Base-by-base conservation (phyloP, 92 coral and sea anemone genomes). In the Nematostella vectensis region DNA sequence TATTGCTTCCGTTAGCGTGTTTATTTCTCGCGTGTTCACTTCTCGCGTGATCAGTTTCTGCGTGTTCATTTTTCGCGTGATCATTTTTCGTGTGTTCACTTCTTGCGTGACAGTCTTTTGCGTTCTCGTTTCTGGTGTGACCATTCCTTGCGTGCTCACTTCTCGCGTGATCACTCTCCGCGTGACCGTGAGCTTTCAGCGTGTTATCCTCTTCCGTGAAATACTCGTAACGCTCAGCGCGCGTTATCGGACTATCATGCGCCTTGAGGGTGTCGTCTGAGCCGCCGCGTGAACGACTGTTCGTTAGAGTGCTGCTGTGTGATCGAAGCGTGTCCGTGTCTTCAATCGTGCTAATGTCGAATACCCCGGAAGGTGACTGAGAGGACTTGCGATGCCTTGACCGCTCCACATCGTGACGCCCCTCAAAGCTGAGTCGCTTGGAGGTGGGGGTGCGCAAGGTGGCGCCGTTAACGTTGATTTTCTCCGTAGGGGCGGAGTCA, bases 401-500 rank as follows among this genome's bases (percentile, higher is more conserved):
- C 16, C 63, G 63, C 16, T 77, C 83, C 18, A 36, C 38, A 16
- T 68, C 53, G 36, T 68, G 52, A 30, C 1, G 47, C 1, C 44
- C 51, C 19, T 66, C 72, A 63, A 63, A 17, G 25, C 72, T 66
- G 3, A 66, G n/a, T 55, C 72, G 62, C 22, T 59, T 40, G 25
- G 25, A 53, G 40, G 11, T 55, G 62, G 72, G 72, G 37, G 62
- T 56, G 38, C 69, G 61, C 9, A 75, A 61, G 12, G 85, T 58
- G 2, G 76, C 69, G 1, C 82, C 77, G 52, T 82, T 77, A 40
- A 86, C 64, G 2, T 69, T 54, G 29, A 81, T 67, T 39, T 59
- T 72, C 55, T 82, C 87, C 31, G 71, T 72, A 1, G 87, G 99
- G 0, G 96, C 99, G 22, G 81, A 62, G 17, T 69, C 74, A 23